Percentiles rank a stretch among this genome's conserved stretches.
These are phyloP conservation scores for Eulemur rufifrons DNA, from an alignment of 2,113 vertebrate species.

Conservation along the genomic window DNA sequence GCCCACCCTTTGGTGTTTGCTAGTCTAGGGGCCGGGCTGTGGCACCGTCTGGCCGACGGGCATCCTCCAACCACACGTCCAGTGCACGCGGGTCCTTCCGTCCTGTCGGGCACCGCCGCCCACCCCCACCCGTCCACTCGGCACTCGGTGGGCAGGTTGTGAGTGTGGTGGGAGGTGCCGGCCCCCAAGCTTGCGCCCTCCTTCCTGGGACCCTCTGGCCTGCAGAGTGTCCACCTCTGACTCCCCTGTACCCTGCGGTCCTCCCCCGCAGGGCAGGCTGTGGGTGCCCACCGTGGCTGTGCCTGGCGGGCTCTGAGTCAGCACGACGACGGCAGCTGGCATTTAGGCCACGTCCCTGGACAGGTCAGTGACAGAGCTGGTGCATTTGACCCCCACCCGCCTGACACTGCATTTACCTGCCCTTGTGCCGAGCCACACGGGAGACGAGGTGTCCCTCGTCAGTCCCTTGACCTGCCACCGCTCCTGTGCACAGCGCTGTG, in stretches of 20 bases:
- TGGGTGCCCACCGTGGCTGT: too few species aligned
- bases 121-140: too few species aligned
- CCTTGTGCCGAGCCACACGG: background rate
- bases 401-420: background rate
- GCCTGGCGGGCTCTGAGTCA: background rate
- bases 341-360: fast-evolving
- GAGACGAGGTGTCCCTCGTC: fast-evolving
- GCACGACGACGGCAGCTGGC: background rate
- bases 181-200: too few species aligned
- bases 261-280: background rate
- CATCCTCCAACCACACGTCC: background rate
- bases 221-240: too few species aligned
- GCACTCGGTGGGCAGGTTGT: background rate
- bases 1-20: background rate
- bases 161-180: too few species aligned
- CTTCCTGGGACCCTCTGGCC: background rate
- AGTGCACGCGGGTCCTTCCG: too few species aligned
- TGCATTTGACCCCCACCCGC: too few species aligned
- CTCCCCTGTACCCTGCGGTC: too few species aligned
- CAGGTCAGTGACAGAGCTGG: background rate
- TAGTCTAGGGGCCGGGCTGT: too few species aligned
- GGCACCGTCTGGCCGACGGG: background rate
- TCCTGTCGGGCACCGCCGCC: too few species aligned
- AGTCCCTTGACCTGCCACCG: fast-evolving
- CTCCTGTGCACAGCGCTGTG: fast-evolving